Conservation (phyloP, 2,797 vertebrate genomes). For the Acrossocheilus wenchowensis region DNA sequence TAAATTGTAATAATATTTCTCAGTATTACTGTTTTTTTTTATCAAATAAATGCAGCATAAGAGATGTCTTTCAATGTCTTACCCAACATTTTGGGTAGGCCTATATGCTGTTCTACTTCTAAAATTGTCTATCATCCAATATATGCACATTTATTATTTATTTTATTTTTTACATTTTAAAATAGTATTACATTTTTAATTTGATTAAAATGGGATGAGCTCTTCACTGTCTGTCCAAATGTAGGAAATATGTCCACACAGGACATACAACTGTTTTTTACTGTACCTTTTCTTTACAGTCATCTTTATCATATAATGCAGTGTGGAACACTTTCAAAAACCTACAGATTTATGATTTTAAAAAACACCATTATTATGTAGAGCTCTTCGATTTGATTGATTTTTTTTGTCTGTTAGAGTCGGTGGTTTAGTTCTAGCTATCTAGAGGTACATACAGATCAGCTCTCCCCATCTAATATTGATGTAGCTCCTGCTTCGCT, state of each 20-base stretch:
- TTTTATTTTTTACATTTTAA: too few species aligned
- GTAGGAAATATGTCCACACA: neutral
- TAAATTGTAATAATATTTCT: neutral
- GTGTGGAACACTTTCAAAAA: neutral
- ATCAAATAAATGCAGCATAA: neutral
- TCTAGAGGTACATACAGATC: constrained; percentile 31
- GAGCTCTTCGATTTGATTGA: constrained; percentile 2
- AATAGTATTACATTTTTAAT: too few species aligned
- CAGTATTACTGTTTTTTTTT: neutral
- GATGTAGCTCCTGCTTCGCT: constrained; percentile 52
- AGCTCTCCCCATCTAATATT: constrained; percentile 3
- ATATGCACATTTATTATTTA: neutral
- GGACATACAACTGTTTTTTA: neutral
- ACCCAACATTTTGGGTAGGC: neutral
- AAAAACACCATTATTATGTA: neutral
- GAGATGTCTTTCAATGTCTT: neutral
- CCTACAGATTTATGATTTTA: neutral
- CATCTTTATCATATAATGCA: neutral
- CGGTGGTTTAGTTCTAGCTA: neutral
- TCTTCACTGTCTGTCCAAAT: too few species aligned
- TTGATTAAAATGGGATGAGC: neutral
- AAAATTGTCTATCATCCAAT: neutral
- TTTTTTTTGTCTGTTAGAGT: constrained; percentile 25
- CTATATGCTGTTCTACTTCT: neutral
- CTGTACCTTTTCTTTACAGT: neutral